A percentile compares a stretch with the other conserved stretches of the same genome.
phyloP scores from a whole-genome alignment of 35 echinoderm and acorn worm species.

The Lytechinus variegatus region DNA sequence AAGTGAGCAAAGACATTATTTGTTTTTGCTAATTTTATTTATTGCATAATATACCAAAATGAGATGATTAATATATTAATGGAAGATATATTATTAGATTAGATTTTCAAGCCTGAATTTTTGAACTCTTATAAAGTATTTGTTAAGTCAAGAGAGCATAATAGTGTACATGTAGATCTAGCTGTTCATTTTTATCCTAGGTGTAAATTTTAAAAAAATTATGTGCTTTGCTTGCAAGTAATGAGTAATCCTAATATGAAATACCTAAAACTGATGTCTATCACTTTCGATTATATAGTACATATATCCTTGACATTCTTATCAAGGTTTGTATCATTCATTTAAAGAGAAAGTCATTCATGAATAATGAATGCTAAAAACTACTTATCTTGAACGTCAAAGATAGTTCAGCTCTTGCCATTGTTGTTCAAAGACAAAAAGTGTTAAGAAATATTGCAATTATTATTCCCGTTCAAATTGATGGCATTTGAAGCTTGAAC shows the following conservation, averaged over 20 bases:
- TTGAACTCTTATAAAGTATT: not conserved
- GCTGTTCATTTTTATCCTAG: too few species aligned
- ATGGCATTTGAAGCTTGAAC: not conserved
- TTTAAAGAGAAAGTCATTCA: not conserved
- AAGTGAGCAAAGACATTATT: not conserved
- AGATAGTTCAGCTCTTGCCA: not conserved
- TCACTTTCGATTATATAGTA: too few species aligned
- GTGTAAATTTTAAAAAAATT: too few species aligned
- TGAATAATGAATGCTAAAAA: not conserved
- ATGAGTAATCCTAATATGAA: too few species aligned
- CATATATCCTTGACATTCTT: too few species aligned
- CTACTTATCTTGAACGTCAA: not conserved
- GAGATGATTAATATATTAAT: not conserved
- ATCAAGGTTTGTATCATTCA: not conserved
- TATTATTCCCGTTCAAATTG: not conserved
- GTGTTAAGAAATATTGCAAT: not conserved
- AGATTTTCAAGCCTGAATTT: not conserved
- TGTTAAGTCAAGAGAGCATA: not conserved
- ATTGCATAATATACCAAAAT: not conserved
- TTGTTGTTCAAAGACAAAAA: not conserved
- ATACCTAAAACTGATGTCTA: too few species aligned
- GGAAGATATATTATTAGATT: not conserved
- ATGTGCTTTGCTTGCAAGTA: too few species aligned
- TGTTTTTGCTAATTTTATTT: not conserved
- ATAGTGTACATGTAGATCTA: too few species aligned